phyloP scores from a whole-genome alignment of 92 coral and sea anemone species.

The Isaurus tuberculatus region DNA sequence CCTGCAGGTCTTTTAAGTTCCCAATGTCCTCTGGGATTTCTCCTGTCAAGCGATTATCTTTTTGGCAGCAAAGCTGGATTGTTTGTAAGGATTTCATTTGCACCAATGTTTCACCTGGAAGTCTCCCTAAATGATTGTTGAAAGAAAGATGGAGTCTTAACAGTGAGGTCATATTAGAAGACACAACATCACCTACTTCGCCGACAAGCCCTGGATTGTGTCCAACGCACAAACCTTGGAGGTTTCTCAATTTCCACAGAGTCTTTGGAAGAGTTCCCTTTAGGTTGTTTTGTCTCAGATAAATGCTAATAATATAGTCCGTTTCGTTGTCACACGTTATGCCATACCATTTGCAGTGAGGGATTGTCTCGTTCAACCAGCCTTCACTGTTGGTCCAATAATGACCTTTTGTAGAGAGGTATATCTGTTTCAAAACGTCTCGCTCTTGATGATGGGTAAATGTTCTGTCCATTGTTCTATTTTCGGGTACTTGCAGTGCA shows the following conservation, averaged over 20 bases:
- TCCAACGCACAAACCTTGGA: constrained; percentile 67
- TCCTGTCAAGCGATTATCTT: constrained; percentile 42
- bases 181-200: constrained; percentile 51
- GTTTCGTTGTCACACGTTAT: constrained; percentile 60
- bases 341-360: constrained; percentile 86
- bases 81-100: constrained; percentile 63
- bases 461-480: constrained; percentile 48
- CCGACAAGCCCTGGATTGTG: constrained; percentile 56
- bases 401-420: constrained; percentile 65
- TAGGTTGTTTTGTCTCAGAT: constrained; percentile 58
- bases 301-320: constrained; percentile 70
- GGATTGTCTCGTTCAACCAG: constrained; percentile 56
- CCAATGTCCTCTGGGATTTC: constrained; percentile 75
- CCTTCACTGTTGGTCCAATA: constrained; percentile 60
- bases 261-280: constrained; percentile 62
- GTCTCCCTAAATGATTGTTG: constrained; percentile 58
- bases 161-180: constrained; percentile 75
- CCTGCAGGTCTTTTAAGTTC: constrained; percentile 75
- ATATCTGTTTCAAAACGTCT: constrained; percentile 69
- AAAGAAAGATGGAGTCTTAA: constrained; percentile 64
- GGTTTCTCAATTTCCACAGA: constrained; percentile 84
- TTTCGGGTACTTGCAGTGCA: constrained; percentile 49
- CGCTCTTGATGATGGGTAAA: constrained; percentile 66
- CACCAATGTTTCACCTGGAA: constrained; percentile 64
- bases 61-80: constrained; percentile 66